These are phyloP conservation scores for Drosophila birchii DNA, from an alignment of 2,888 invertebrate genomes.

Conservation along the genomic window DNA sequence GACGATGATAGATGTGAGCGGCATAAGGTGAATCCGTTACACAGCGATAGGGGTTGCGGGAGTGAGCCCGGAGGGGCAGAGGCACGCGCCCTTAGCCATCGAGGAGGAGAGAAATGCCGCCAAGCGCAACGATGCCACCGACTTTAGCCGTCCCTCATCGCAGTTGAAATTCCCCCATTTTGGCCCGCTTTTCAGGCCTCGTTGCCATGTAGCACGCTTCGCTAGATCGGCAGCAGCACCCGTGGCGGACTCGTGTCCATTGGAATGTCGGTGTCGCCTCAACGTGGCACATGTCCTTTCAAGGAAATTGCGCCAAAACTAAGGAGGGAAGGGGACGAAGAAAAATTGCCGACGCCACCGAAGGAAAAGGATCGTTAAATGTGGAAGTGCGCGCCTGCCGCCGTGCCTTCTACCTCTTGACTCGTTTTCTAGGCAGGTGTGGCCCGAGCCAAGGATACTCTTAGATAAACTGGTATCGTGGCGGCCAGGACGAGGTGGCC, in stretches of 20 bases:
- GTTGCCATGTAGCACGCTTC: slow-evolving; percentile 59
- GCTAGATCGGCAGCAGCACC: slow-evolving; percentile 45
- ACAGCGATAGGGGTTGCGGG: slow-evolving; percentile 42
- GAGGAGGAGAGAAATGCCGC: slow-evolving; percentile 31
- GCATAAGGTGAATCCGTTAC: slow-evolving; percentile 54
- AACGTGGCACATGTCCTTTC: slow-evolving; percentile 72
- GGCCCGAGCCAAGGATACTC: slow-evolving; percentile 46
- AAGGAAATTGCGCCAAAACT: slow-evolving; percentile 76
- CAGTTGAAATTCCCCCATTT: slow-evolving; percentile 56
- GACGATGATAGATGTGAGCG: slow-evolving; percentile 68
- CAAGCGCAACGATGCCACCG: slow-evolving; percentile 71
- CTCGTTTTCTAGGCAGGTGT: slow-evolving; percentile 77
- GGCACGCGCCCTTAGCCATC: slow-evolving; percentile 58
- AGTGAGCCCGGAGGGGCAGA: not conserved
- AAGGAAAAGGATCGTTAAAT: slow-evolving; percentile 67
- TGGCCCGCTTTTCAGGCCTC: slow-evolving; percentile 43
- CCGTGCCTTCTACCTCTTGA: slow-evolving; percentile 59
- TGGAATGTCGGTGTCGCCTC: slow-evolving; percentile 62
- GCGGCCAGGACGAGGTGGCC: slow-evolving; percentile 67
- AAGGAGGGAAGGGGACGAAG: slow-evolving; percentile 16
- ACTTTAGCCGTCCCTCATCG: slow-evolving; percentile 68
- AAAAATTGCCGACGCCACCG: slow-evolving; percentile 34
- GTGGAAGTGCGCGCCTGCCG: slow-evolving; percentile 68
- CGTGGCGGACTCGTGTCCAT: slow-evolving; percentile 76
- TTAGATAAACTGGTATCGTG: slow-evolving; percentile 71